Evolutionary conservation across 2,113 vertebrate species (phyloP).

Genomic region (Urocolius indicus): DNA sequence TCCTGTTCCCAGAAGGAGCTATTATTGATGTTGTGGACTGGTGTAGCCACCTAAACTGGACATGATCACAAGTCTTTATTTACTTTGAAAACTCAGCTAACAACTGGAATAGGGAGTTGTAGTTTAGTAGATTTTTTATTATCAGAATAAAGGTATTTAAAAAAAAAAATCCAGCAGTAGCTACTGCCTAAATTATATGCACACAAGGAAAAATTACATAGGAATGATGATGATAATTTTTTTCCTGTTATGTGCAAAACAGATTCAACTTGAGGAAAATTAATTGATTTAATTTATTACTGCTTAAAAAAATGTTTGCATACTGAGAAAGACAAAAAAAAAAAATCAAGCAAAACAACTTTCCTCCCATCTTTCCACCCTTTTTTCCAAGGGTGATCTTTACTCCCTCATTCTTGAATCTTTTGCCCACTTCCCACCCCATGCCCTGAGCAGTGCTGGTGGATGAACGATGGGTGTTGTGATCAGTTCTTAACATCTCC

Average conservation of each 20-base stretch:
- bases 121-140: background rate
- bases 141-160: background rate
- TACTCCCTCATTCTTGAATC: background rate
- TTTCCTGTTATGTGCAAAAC: background rate
- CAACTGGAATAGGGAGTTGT: background rate
- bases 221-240: background rate
- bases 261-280: background rate
- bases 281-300: background rate
- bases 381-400: background rate
- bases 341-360: too few species aligned
- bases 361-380: background rate
- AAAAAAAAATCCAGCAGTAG: background rate
- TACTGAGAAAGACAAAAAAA: background rate
- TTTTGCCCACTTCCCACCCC: fast-evolving
- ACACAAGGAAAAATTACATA: background rate
- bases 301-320: background rate
- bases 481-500: background rate
- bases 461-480: fast-evolving
- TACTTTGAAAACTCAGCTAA: background rate
- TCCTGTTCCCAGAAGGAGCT: background rate
- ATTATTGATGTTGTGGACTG: background rate
- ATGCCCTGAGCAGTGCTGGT: fast-evolving
- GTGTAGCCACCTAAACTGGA: background rate
- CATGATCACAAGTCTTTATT: background rate
- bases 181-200: background rate